A percentile compares a stretch with the other conserved stretches of the same genome.
Conservation (phyloP, 2,888 invertebrate species). For the Penaeus monodon region DNA sequence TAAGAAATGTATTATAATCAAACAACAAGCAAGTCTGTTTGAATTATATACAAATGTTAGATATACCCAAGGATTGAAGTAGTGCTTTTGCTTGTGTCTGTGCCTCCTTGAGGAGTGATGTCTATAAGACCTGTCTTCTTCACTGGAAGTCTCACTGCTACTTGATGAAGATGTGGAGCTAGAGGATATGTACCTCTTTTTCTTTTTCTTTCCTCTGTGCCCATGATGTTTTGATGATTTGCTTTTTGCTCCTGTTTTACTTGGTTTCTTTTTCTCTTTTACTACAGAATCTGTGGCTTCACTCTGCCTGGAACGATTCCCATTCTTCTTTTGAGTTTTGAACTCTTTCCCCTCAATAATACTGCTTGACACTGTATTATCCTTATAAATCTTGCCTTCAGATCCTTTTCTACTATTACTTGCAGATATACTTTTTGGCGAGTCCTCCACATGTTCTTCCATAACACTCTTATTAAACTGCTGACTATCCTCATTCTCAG, state of each 20-base stretch:
- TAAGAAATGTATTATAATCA: too few relatives aligned
- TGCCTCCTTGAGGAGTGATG: background rate
- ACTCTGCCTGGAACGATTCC: too few relatives aligned
- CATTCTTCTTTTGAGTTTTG: too few relatives aligned
- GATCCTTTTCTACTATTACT: background rate
- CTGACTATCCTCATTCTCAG: background rate
- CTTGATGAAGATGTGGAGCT: slow-evolving; percentile 16
- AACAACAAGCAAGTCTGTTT: too few relatives aligned
- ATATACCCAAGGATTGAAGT: slow-evolving; percentile 22
- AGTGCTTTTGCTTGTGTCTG: background rate
- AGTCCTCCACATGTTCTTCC: background rate
- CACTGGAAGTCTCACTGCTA: background rate
- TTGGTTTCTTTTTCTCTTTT: background rate
- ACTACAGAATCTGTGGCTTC: background rate
- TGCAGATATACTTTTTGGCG: background rate
- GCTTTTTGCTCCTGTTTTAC: background rate
- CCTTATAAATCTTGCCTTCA: background rate
- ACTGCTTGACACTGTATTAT: too few relatives aligned
- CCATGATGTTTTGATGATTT: background rate
- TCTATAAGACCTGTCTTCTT: background rate
- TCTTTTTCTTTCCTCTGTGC: background rate
- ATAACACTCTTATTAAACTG: background rate
- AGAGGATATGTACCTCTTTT: slow-evolving; percentile 10
- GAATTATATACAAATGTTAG: too few relatives aligned
- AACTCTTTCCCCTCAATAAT: too few relatives aligned